These are phyloP conservation scores for Enteromius fasciolatus DNA, from an alignment of 2,797 vertebrate species.

Conservation along the genomic window DNA sequence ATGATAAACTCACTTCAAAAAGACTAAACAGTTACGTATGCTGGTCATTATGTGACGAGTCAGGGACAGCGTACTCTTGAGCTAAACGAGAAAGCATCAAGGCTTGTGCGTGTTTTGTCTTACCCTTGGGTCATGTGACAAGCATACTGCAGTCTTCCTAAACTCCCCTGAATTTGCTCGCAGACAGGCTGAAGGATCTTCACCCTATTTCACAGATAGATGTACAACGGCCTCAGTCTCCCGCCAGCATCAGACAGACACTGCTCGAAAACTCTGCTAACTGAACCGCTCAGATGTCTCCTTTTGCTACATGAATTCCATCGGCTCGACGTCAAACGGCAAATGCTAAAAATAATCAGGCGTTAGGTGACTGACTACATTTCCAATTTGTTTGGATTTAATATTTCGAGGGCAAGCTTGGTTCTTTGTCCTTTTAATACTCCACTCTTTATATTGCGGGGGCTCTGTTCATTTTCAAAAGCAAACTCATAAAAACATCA, in stretches of 20 bases:
- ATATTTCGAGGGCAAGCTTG: constrained; percentile 64
- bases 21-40: constrained; percentile 1
- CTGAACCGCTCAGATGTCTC: background rate
- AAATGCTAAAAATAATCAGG: constrained; percentile 35
- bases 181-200: background rate
- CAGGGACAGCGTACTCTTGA: background rate
- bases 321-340: constrained; percentile 35
- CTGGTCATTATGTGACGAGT: constrained; percentile 18
- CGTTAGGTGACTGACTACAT: constrained; percentile 55
- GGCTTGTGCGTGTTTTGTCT: constrained; percentile 12
- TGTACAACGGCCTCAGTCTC: constrained; percentile 12
- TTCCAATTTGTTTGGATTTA: constrained; percentile 63
- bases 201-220: constrained; percentile 16
- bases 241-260: constrained; percentile 2
- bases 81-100: background rate
- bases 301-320: constrained; percentile 24
- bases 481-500: constrained; percentile 83
- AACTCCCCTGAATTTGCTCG: constrained; percentile 30
- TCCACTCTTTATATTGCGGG: constrained; percentile 71
- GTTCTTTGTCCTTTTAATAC: constrained; percentile 69
- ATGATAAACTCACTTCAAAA: constrained; percentile 5
- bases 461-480: constrained; percentile 79
- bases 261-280: background rate
- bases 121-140: constrained; percentile 15
- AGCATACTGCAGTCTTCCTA: constrained; percentile 19